Conservation (phyloP, 2,113 vertebrate species). For the Seriola quinqueradiata region DNA sequence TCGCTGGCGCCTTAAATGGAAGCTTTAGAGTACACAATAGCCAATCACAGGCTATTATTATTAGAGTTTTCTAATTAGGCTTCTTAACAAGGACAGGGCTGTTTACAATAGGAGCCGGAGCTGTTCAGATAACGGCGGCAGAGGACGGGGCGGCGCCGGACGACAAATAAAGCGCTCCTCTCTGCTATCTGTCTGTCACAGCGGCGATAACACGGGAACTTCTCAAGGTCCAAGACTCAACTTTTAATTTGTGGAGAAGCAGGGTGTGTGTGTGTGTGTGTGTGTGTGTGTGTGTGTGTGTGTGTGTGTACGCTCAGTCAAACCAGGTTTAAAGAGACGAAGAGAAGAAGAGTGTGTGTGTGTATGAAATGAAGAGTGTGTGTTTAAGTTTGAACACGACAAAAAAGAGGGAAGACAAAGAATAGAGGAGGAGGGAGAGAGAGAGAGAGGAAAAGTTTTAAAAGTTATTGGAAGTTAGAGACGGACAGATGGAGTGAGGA, state of each 20-base stretch:
- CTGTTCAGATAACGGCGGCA: conserved; percentile 56
- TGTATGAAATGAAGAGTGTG: conserved; percentile 68
- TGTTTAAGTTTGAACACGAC: not conserved
- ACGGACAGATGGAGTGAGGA: too few relatives aligned
- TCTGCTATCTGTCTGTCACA: conserved; percentile 57
- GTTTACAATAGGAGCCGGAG: conserved; percentile 70
- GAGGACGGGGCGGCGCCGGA: conserved; percentile 55
- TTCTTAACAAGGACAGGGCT: conserved; percentile 64
- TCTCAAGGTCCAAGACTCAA: conserved; percentile 57
- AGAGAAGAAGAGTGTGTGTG: conserved; percentile 57
- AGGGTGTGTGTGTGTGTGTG: not conserved
- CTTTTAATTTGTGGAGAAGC: conserved; percentile 44
- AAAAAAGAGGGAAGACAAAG: not conserved
- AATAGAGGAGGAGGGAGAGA: too few relatives aligned
- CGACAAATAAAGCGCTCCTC: conserved; percentile 60
- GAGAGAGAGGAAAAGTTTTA: too few relatives aligned
- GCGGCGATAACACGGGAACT: conserved; percentile 55
- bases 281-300: conserved; percentile 65
- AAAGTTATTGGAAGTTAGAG: too few relatives aligned
- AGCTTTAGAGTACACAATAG: conserved; percentile 68
- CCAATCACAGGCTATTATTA: conserved; percentile 71
- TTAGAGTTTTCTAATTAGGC: conserved; percentile 75
- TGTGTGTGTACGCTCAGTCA: not conserved
- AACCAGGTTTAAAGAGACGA: not conserved
- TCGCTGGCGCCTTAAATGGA: conserved; percentile 46